Evolutionary conservation across 2,888 invertebrate species (phyloP), one percentile per base, ranked within the genome.

Genomic region (Cosmia pyralina): DNA sequence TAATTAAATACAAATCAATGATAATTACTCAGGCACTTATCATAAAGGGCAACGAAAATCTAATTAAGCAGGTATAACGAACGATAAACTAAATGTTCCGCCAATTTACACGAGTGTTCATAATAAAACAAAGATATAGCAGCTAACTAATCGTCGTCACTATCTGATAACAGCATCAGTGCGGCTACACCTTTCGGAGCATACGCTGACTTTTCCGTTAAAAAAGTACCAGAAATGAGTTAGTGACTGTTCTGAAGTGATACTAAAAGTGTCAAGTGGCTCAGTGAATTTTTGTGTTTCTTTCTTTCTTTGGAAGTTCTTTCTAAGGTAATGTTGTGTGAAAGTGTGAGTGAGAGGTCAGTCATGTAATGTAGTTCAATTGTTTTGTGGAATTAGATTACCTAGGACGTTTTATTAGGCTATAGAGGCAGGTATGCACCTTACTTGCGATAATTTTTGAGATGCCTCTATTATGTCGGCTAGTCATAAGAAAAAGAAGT

Each of bases 111-210:
- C 19, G n/a, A 70, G 81, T 82, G 50, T 82, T 82, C 79, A 81
- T 78, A 87, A 66, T 77, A 78, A 70, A 82, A 63, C 73, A 77
- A 75, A 81, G 88, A 90, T 91, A 87, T 88, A 85, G 76, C 72
- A 78, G 87, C 86, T 87, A 88, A 87, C 79, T 88, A 88, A 91
- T 91, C 90, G 83, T 80, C 80, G 81, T 19, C 72, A 72, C 77
- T 91, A 90, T 90, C 90, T 75, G 91, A 91, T 91, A 91, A 90
- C 77, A 67, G 41, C 55, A 62, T 55, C 81, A 81, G 81, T 81
- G 28, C 60, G 41, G 48, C 62, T 75, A 71, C 62, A 75, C 68
- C 75, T 69, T 71, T 64, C 63, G 22, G 2, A n/a, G 59, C 41
- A 60, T 48, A 63, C 70, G 66, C 62, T 34, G 71, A 41, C 46